Base-by-base conservation (phyloP, 1,140 invertebrate genomes). In the Bombus confusus region DNA sequence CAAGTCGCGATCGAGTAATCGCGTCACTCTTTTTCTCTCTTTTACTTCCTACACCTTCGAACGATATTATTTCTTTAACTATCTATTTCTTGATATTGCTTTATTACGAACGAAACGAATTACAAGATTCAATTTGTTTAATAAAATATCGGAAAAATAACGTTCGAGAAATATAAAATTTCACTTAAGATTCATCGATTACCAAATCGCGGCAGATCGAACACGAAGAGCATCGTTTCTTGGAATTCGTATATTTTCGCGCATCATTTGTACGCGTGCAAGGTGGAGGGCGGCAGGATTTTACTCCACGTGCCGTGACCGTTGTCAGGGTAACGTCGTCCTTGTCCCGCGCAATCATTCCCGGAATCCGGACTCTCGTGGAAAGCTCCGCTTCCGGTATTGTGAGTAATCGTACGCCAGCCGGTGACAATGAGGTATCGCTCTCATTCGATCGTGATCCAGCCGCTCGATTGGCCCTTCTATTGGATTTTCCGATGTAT, bases 311-410 rank as follows among this genome's bases (percentile, higher is more conserved):
- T 95, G 94, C 92, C 93, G 90, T 73, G 78, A 66, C 88, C 91
- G 94, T 95, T 93, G 93, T 93, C 91, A 94, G 81, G 94, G 94
- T 91, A 89, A 94, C 94, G 88, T 86, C 93, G 94, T 93, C 94
- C 94, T 95, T 95, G 94, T 94, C 93, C 94, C 94, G 93, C 94
- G 94, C 93, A 94, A 94, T 90, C 92, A 94, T 86, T 90, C 91
- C 90, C 88, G 86, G 90, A 91, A 93, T 93, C 90, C 80, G 25
- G 87, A 87, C 34, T 41, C 34, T 52, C 28, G 5, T 34, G 78
- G 22, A 80, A 64, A 47, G 52, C 78, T 39, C 13, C 22, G 68
- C 68, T n/a, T 79, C 57, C 83, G 83, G 68, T 73, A 80, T 74
- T 52, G 28, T 28, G 68, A 18, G 15, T 80, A 80, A 85, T 85